phyloP scores from a whole-genome alignment of 2,113 vertebrate genomes.

The Chionodraco myersi region DNA sequence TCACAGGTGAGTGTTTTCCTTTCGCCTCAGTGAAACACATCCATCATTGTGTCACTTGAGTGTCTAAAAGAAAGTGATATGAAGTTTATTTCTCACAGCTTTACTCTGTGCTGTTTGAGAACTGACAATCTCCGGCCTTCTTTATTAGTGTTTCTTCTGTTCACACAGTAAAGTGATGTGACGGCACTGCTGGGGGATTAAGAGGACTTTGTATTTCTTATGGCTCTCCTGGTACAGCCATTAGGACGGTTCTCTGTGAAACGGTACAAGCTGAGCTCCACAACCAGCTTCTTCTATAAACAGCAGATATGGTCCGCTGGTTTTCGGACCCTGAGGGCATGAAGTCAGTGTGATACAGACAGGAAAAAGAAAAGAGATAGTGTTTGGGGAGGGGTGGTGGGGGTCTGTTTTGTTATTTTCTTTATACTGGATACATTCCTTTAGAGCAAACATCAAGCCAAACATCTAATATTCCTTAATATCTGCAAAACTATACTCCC shows the following conservation, averaged over 20 bases:
- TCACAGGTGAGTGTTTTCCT: constrained; percentile 69
- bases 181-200: constrained; percentile 1
- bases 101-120: constrained; percentile 4
- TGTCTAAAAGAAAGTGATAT: neutral
- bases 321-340: constrained; percentile 46
- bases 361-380: neutral
- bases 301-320: constrained; percentile 54
- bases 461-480: neutral
- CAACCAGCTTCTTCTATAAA: constrained; percentile 50
- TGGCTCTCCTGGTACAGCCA: neutral
- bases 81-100: constrained; percentile 3
- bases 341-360: constrained; percentile 13
- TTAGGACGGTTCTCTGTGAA: constrained; percentile 18
- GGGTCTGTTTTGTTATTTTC: too few relatives aligned
- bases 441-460: too few relatives aligned
- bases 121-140: neutral
- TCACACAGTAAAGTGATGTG: constrained; percentile 12
- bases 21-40: neutral
- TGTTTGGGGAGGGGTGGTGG: neutral
- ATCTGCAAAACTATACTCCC: neutral
- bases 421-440: neutral
- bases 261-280: neutral
- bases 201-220: constrained; percentile 7
- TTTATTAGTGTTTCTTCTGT: neutral
- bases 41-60: neutral